Base-by-base conservation (phyloP, 1,140 invertebrate species). In the Forficula auricularia region DNA sequence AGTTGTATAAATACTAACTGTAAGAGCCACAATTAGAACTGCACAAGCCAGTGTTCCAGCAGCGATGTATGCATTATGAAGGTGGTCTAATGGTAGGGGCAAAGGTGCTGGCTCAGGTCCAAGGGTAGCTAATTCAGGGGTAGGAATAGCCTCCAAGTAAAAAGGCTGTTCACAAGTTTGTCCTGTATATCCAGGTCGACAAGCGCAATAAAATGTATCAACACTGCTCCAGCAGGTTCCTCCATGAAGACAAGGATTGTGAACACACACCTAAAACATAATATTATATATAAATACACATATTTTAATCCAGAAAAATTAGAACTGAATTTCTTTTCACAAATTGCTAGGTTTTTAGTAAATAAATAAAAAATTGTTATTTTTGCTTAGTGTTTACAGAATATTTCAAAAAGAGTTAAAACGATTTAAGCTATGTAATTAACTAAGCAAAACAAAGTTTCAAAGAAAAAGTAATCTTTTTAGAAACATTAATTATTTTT, bases 131-230 rank as follows among this genome's bases (percentile, higher is more conserved):
- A 27, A 27, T 27, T 19, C 38, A n/a, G 7, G 16, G 12, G 13
- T 65, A 19, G 60, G 63, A 38, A 66, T 70, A 19, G 69, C 67
- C 39, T 57, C 54, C 40, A 55, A 27, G 10, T 27, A 27, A 27
- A 27, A 27, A 27, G 10, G 22, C 10, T 27, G 22, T 27, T 82
- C 75, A 55, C 82, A 85, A 46, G 73, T 70, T 56, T 71, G 73
- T n/a, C 82, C 82, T 8, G 76, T 80, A 51, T 72, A 81, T 4
- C 77, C 77, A 0, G 77, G 73, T 31, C 71, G 64, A 51, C 78
- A 82, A 35, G 75, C 75, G 54, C 79, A 82, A 58, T 76, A 80
- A 59, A 75, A 81, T 7, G 74, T 75, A 50, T 78, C 71, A 10
- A 6, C 4, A 45, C 72, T 75, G 51, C 71, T 77, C 74, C 76